Percentiles rank a stretch among this genome's conserved stretches.
Conservation (phyloP, 2,113 vertebrate genomes). For the Porphyrio hochstetteri region DNA sequence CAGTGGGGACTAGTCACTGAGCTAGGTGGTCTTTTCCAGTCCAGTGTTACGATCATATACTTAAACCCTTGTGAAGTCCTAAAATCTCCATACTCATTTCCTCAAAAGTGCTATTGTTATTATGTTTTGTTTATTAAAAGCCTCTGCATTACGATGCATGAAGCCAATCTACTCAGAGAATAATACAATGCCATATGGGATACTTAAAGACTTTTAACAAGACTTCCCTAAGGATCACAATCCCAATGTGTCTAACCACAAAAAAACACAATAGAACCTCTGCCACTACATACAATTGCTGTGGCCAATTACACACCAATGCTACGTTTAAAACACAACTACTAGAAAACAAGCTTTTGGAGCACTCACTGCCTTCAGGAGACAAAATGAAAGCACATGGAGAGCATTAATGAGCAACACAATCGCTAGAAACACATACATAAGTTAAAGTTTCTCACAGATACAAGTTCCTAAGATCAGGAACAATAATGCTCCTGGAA, state of each 20-base stretch:
- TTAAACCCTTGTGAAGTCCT: slow-evolving; percentile 22
- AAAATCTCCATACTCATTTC: slow-evolving; percentile 49
- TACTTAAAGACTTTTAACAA: neutral
- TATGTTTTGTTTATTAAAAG: slow-evolving; percentile 3
- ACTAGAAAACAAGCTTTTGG: neutral
- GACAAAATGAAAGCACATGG: slow-evolving; percentile 31
- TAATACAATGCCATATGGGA: neutral
- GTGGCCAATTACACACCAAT: neutral
- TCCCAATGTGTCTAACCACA: slow-evolving; percentile 39
- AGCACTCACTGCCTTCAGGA: neutral
- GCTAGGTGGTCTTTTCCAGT: slow-evolving; percentile 58
- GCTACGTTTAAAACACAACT: neutral
- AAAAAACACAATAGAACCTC: slow-evolving; percentile 42
- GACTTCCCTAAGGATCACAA: neutral
- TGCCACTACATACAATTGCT: neutral
- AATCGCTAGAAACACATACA: neutral
- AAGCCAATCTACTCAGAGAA: neutral
- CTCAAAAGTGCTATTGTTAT: slow-evolving; percentile 58
- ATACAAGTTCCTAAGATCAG: neutral
- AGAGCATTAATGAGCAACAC: neutral
- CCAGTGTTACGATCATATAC: neutral
- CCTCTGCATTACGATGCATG: neutral
- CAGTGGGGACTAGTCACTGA: slow-evolving; percentile 3
- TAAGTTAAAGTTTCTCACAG: neutral
- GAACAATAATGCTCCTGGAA: neutral